A percentile compares a stretch with the other conserved stretches of the same genome.
Conservation (phyloP, 2,797 vertebrate genomes). For the Artibeus lituratus region DNA sequence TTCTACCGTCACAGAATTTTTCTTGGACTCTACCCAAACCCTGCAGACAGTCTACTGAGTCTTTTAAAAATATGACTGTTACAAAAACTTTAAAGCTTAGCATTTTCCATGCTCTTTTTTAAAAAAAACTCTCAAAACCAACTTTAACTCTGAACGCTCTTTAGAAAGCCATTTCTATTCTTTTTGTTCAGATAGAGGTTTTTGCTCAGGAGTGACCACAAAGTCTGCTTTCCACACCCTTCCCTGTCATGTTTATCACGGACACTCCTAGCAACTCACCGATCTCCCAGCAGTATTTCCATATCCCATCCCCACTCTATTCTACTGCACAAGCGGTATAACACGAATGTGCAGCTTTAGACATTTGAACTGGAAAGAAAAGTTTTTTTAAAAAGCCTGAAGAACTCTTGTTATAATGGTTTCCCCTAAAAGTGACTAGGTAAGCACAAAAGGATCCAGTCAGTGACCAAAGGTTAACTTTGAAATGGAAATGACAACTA, state of each 20-base stretch:
- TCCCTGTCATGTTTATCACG: neutral
- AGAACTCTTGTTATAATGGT: neutral
- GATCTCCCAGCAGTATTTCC: neutral
- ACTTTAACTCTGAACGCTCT: neutral
- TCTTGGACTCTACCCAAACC: neutral
- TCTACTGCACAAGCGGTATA: neutral
- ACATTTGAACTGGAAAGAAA: neutral
- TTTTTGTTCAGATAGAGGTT: neutral
- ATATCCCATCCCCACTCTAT: neutral
- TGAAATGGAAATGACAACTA: neutral
- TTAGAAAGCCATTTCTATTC: neutral
- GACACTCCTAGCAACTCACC: neutral
- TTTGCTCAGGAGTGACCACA: neutral
- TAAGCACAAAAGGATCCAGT: slow-evolving; percentile 25
- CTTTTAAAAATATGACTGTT: neutral
- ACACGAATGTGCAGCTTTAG: neutral
- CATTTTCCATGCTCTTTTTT: neutral
- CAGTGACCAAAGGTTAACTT: slow-evolving; percentile 9
- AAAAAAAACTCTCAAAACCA: neutral
- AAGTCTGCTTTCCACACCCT: neutral
- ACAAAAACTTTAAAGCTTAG: neutral
- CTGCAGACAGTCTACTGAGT: neutral
- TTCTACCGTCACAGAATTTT: neutral
- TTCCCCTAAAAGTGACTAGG: neutral
- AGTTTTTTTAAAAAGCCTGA: neutral